A percentile compares a stretch with the other conserved stretches of the same genome.
These are phyloP conservation scores for Acrobasis consociella DNA, from an alignment of 2,888 invertebrate genomes.

Conservation along the genomic window DNA sequence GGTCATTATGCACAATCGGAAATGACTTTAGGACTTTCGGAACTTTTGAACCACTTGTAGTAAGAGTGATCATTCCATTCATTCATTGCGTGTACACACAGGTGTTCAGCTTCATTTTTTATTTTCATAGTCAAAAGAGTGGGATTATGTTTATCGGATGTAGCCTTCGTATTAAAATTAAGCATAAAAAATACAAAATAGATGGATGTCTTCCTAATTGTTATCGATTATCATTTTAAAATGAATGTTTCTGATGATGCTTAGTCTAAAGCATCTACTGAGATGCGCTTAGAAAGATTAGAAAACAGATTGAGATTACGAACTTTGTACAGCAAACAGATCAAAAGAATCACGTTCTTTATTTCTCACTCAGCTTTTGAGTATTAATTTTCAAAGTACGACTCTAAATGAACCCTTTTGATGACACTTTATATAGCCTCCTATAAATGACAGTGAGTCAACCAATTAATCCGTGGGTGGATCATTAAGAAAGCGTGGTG, in stretches of 20 bases:
- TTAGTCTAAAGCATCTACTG: too few species aligned
- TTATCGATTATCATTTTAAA: too few species aligned
- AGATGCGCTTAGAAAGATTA: too few species aligned
- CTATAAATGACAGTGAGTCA: slow-evolving; percentile 43
- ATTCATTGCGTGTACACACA: slow-evolving; percentile 53
- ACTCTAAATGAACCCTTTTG: slow-evolving; percentile 41
- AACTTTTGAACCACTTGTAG: slow-evolving; percentile 71
- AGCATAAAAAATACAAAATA: not conserved
- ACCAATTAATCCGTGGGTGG: slow-evolving; percentile 54
- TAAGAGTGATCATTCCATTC: slow-evolving; percentile 46
- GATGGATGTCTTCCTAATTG: too few species aligned
- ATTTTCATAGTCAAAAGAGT: slow-evolving; percentile 24
- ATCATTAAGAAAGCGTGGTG: slow-evolving; percentile 67
- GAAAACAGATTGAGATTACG: too few species aligned
- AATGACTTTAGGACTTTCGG: slow-evolving; percentile 67
- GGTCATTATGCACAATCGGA: slow-evolving; percentile 77
- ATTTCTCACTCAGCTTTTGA: not conserved
- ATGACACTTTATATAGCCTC: slow-evolving; percentile 30
- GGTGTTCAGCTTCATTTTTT: slow-evolving; percentile 49
- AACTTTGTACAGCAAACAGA: too few species aligned
- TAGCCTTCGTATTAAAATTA: not conserved
- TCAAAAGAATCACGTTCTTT: too few species aligned
- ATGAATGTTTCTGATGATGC: too few species aligned
- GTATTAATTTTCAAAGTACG: not conserved
- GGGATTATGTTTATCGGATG: not conserved